Evolutionary conservation across 2,888 invertebrate genomes (phyloP).

Genomic region (Pterostichus niger): DNA sequence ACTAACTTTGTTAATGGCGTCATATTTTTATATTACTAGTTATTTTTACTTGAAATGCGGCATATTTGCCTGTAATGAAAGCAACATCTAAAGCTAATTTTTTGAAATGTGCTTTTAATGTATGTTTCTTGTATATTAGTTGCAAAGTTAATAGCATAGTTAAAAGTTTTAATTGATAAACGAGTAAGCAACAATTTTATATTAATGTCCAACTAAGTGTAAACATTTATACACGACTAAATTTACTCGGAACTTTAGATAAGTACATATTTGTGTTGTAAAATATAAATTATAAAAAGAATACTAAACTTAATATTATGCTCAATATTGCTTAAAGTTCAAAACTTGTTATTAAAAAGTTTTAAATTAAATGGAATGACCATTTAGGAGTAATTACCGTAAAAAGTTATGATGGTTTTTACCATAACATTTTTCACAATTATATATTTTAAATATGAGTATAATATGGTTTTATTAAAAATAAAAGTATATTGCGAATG

Average conservation of each 20-base stretch:
- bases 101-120: constrained; percentile 25
- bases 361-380: too few species aligned
- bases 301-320: background rate
- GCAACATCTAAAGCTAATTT: constrained; percentile 8
- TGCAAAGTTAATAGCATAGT: constrained; percentile 26
- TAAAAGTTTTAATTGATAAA: constrained; percentile 48
- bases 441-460: too few species aligned
- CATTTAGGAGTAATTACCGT: too few species aligned
- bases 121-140: constrained; percentile 46
- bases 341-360: constrained; percentile 13
- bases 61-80: constrained; percentile 33
- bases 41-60: constrained; percentile 8
- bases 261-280: constrained; percentile 12
- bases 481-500: too few species aligned
- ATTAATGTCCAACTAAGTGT: constrained; percentile 32
- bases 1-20: constrained; percentile 30
- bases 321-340: background rate
- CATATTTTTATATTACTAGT: constrained; percentile 1
- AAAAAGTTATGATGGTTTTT: too few species aligned
- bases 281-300: constrained; percentile 1
- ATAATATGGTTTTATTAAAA: too few species aligned
- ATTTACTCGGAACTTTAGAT: constrained; percentile 32
- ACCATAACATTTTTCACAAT: too few species aligned
- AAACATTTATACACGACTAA: constrained; percentile 4
- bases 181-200: constrained; percentile 6